Base-by-base conservation (phyloP, 2,888 invertebrate species). In the Hedychridium roseum region DNA sequence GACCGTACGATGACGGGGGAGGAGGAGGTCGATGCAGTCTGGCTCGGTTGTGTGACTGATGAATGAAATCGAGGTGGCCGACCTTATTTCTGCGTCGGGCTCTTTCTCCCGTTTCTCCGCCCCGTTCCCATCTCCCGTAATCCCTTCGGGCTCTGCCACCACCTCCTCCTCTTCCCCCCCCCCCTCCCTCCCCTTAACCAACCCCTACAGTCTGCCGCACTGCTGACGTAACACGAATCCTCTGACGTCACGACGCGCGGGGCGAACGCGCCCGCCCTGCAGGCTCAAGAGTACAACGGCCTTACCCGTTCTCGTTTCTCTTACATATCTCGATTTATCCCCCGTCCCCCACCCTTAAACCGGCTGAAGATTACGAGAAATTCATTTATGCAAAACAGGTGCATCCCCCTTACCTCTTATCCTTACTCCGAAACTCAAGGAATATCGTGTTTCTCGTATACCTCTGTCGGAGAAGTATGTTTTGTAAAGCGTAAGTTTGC, bases 11-110 rank as follows among this genome's bases (percentile, higher is more conserved):
- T 23, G 23, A 23, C 23, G 23, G 23, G 23, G 23, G 5, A 23
- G 23, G 23, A 23, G 9, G 23, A 6, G n/a, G n/a, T n/a, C n/a
- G n/a, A n/a, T n/a, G n/a, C n/a, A n/a, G 17, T 11, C 30, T 27
- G 36, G 43, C 49, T 39, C 42, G 43, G 39, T 61, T 55, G 69
- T 55, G 60, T 67, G 64, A 66, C 67, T 61, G 70, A 73, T 73
- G 73, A 73, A 73, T 71, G 73, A 64, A 63, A 66, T 62, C 63
- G 62, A 58, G 72, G 72, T 67, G 46, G 60, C 60, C 64, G 73
- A 70, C 68, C 71, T 66, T 70, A 66, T 68, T 70, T 66, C n/a
- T 58, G 64, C 64, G 54, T 61, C 60, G 53, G 41, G 40, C 40
- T 40, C 44, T 40, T 43, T 20, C 47, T 43, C 16, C 36, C 23